Conservation (phyloP, 2,888 invertebrate genomes). For the Cephus pulcher region DNA sequence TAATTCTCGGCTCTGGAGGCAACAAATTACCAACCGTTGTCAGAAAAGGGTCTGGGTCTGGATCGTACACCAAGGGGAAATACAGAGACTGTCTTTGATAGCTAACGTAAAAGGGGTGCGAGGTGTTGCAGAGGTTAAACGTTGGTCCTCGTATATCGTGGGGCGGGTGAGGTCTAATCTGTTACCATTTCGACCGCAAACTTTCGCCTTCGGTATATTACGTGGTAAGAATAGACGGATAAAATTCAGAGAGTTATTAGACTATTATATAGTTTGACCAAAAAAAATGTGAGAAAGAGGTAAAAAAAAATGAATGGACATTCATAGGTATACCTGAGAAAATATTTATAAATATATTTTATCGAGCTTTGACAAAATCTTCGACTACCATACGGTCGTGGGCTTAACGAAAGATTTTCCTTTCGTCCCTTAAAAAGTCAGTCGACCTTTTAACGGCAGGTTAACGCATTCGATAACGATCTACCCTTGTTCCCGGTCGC, state of each 20-base stretch:
- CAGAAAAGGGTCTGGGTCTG: neutral
- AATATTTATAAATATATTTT: neutral
- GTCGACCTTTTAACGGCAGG: constrained; percentile 48
- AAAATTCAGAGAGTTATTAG: neutral
- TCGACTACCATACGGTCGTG: neutral
- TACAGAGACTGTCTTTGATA: neutral
- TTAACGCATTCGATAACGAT: constrained; percentile 51
- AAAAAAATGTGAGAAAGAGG: neutral
- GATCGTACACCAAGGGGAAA: neutral
- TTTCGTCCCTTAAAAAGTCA: neutral
- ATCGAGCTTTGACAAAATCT: neutral
- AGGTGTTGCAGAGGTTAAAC: neutral
- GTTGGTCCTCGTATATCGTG: neutral
- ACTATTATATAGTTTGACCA: too few species aligned
- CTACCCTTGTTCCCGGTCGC: constrained; percentile 21
- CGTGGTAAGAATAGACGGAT: neutral
- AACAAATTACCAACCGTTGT: neutral
- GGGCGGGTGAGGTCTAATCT: neutral
- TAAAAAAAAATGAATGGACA: too few species aligned
- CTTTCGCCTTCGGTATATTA: neutral
- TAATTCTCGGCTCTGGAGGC: neutral
- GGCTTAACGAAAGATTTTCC: neutral
- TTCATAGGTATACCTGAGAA: neutral
- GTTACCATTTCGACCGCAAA: neutral
- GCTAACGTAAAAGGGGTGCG: neutral